These are phyloP conservation scores for Cnemophilus loriae DNA, from an alignment of 2,113 vertebrate genomes.

Conservation along the genomic window DNA sequence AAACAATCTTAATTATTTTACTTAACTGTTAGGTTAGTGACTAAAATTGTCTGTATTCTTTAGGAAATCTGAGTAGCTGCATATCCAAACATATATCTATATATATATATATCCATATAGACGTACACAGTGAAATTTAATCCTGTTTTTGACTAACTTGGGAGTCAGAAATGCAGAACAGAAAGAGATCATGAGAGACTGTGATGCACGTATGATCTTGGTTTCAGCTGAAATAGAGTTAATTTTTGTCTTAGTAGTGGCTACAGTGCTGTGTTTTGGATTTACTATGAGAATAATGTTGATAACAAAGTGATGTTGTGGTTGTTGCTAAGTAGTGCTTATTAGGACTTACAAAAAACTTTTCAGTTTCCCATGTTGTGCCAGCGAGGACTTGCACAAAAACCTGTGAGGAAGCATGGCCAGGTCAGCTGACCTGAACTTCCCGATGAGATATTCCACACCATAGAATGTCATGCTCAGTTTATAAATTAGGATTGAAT, in stretches of 20 bases:
- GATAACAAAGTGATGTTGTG: not conserved
- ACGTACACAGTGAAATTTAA: not conserved
- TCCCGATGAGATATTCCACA: not conserved
- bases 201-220: not conserved
- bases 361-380: not conserved
- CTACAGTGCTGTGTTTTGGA: not conserved
- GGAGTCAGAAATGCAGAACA: not conserved
- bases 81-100: not conserved
- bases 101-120: no score
- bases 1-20: not conserved
- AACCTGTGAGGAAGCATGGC: not conserved
- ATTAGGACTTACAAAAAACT: not conserved
- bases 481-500: not conserved
- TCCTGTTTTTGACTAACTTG: not conserved
- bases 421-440: not conserved
- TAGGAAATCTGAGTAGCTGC: not conserved
- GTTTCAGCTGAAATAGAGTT: not conserved
- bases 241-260: not conserved
- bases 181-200: not conserved
- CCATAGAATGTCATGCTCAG: not conserved
- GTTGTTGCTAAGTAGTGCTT: not conserved
- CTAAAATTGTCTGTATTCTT: not conserved
- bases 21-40: not conserved
- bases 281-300: not conserved
- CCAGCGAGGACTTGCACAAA: not conserved